Base-by-base conservation (phyloP, 2,797 vertebrate species). In the Coendou prehensilis region DNA sequence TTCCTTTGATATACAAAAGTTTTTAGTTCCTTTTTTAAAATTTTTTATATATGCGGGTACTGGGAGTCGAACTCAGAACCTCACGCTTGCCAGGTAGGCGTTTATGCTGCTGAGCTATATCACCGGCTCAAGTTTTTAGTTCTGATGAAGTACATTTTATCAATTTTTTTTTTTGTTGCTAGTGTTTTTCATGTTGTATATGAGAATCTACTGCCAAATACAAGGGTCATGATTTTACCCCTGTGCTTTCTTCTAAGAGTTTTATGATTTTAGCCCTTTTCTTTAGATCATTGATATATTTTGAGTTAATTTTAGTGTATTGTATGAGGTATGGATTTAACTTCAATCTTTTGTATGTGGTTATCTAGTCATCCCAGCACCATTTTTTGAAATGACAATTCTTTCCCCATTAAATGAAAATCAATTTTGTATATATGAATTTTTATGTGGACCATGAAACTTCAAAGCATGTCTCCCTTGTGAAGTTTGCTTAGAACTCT, bases 131-230 rank as follows among this genome's bases (percentile, higher is more conserved):
- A 41, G 37, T 41, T 41, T 41, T 41, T 64, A 75, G 64, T 75
- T 87, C 88, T 47, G 50, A 64, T 50, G 37, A 93, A 28, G 26
- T 76, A 30, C 45, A 75, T 26, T 30, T 50, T 50, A 30, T 76
- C 11, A 76, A 50, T 47, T 87, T 71, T 93, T 82, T 56, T 56
- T 73, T 80, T 76, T 56, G n/a, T 88, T 82, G 47, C 47, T 83
- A 54, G 11, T 84, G 30, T 33, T 89, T 83, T 84, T 69, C 59
- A 75, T 75, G 37, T 28, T 75, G 23, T 28, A 15, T 23, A 26
- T 47, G 28, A 47, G 41, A 47, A 47, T 75, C 71, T 75, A 15
- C 13, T 47, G 41, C 71, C 71, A 47, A 75, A 75, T 41, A 71
- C 67, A 37, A 28, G 11, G 2, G 20, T 75, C 41, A 7, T 28